Evolutionary conservation across 2,113 vertebrate species (phyloP).

Genomic region (Lipotes vexillifer): DNA sequence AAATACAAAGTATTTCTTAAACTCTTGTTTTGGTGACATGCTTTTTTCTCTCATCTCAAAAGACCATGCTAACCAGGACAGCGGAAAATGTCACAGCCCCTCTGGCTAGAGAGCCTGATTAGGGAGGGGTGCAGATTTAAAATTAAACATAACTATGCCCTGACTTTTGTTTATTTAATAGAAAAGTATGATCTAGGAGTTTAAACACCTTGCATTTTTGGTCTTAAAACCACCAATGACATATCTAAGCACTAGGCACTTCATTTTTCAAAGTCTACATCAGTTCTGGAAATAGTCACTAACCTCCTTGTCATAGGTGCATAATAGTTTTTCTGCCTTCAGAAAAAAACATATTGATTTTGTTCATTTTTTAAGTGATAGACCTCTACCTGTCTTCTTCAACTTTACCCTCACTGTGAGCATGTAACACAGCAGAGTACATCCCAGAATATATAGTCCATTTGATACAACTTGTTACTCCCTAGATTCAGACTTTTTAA

Average conservation of each 20-base stretch:
- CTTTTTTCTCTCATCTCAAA: neutral
- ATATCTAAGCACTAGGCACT: neutral
- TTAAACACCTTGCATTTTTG: constrained; percentile 3
- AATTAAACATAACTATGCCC: neutral
- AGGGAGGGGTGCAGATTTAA: neutral
- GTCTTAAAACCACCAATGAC: constrained; percentile 2
- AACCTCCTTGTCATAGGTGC: neutral
- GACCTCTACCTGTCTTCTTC: neutral
- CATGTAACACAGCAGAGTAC: neutral
- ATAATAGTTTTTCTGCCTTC: neutral
- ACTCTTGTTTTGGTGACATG: neutral
- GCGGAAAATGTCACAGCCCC: neutral
- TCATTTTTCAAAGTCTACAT: neutral
- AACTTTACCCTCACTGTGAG: neutral
- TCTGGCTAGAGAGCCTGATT: neutral
- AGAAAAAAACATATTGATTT: neutral
- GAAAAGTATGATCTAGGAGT: constrained; percentile 5
- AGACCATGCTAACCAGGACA: neutral
- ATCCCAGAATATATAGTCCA: neutral
- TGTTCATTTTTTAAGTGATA: neutral
- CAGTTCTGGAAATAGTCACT: constrained; percentile 8
- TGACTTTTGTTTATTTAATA: constrained; percentile 16
- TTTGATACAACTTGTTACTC: neutral
- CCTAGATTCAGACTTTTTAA: neutral
- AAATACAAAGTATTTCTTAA: neutral